A percentile compares a stretch with the other conserved stretches of the same genome.
Conservation (phyloP, 2,797 vertebrate genomes). For the Monodelphis domestica region DNA sequence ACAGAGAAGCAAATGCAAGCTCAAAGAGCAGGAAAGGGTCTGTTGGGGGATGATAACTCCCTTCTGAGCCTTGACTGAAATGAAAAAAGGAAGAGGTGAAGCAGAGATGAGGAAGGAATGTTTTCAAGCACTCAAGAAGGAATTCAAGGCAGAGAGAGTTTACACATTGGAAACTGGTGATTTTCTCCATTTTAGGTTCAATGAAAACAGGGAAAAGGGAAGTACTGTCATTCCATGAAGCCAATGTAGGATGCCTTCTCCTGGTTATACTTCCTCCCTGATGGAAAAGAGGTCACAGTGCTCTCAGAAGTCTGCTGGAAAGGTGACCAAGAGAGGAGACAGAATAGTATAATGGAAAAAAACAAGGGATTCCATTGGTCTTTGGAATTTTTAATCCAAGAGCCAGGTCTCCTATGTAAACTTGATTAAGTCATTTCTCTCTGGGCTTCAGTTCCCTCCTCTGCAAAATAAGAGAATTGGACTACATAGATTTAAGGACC, state of each 20-base stretch:
- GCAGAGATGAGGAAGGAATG: neutral
- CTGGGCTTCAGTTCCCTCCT: neutral
- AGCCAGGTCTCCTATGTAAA: neutral
- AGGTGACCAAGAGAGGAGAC: neutral
- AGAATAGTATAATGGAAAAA: neutral
- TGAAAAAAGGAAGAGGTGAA: neutral
- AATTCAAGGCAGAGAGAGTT: neutral
- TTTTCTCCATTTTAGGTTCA: neutral
- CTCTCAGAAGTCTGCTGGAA: neutral
- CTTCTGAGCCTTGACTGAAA: neutral
- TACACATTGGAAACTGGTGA: neutral
- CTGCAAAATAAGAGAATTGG: neutral
- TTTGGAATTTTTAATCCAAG: neutral
- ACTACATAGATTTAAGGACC: neutral
- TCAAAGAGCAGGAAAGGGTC: neutral
- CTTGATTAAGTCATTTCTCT: neutral
- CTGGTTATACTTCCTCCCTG: neutral
- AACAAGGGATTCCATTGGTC: neutral
- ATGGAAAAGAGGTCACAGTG: neutral
- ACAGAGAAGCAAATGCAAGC: neutral
- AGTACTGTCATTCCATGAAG: neutral
- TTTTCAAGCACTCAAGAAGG: neutral
- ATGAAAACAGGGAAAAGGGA: neutral
- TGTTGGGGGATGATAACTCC: too few species aligned
- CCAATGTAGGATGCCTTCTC: neutral